Evolutionary conservation across 2,888 invertebrate genomes (phyloP), one percentile per base, ranked within the genome.

Genomic region (Mesorhabditis sp.): DNA sequence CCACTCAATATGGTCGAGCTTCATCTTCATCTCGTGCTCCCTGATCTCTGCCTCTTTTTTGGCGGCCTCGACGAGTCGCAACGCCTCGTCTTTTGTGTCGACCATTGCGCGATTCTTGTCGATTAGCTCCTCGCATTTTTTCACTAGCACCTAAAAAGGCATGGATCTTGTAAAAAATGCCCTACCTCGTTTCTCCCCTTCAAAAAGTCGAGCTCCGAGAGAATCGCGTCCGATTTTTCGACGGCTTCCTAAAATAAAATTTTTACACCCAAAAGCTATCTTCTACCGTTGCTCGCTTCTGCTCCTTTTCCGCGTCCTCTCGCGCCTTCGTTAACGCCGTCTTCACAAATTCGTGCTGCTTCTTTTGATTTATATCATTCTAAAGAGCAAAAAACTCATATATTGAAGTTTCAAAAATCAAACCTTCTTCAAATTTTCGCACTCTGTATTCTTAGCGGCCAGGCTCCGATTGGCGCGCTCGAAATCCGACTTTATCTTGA

Each of bases 91-190:
- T 50, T 50, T 50, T n/a, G 7, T n/a, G 7, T 50, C 58, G 58
- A 50, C n/a, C n/a, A 50, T 50, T 50, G 10, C 58, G 10, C 58
- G 58, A 50, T 50, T 50, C 58, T 50, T 50, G 58, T 50, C 58
- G 58, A 50, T 50, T 0, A 50, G n/a, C 58, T 50, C 58, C 58
- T 50, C 58, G n/a, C 58, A 50, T n/a, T 50, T 50, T 50, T 50
- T 50, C 10, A 50, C 10, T n/a, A 50, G n/a, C 7, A 50, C n/a
- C 58, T 50, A 50, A 50, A 28, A 28, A 28, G 28, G 28, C 28
- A 28, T 28, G 28, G 28, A 28, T 28, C 28, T 28, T 28, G 28
- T 28, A 28, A 28, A 28, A 28, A 28, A 28, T 28, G 28, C 28
- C 58, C 58, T 13, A 50, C 58, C 58, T 50, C 58, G n/a, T 50